Conservation (phyloP, 2,113 vertebrate genomes). For the Aviceda subcristata region DNA sequence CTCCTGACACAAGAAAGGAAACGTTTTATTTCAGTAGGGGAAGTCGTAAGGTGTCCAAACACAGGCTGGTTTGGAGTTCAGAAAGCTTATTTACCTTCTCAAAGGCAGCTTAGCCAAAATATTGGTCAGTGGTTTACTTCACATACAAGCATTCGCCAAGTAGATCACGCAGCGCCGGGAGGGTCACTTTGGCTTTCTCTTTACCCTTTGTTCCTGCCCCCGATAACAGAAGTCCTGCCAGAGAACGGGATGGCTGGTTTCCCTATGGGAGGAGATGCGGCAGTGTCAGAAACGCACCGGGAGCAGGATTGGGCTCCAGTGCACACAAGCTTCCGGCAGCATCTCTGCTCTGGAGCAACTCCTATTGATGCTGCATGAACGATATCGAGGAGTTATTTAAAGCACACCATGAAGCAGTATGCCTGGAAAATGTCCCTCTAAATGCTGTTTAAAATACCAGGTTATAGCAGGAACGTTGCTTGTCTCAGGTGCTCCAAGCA, state of each 20-base stretch:
- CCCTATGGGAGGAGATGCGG: not conserved
- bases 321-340: not conserved
- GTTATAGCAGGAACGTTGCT: not conserved
- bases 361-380: no score
- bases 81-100: not conserved
- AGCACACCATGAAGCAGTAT: not conserved
- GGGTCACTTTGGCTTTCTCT: not conserved
- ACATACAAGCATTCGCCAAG: not conserved
- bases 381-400: not conserved
- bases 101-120: not conserved
- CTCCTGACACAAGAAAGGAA: not conserved
- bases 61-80: not conserved
- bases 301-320: no score
- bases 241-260: not conserved
- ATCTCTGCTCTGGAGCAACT: not conserved
- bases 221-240: no score
- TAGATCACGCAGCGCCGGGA: not conserved
- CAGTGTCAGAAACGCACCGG: accelerated
- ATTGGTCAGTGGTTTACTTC: not conserved
- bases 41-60: accelerated
- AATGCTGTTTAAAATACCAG: not conserved
- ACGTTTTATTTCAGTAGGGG: not conserved
- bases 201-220: not conserved
- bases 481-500: not conserved
- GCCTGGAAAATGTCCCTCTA: not conserved